Conservation (phyloP, 2,113 vertebrate species). For the Psittacula cyanocephala region DNA sequence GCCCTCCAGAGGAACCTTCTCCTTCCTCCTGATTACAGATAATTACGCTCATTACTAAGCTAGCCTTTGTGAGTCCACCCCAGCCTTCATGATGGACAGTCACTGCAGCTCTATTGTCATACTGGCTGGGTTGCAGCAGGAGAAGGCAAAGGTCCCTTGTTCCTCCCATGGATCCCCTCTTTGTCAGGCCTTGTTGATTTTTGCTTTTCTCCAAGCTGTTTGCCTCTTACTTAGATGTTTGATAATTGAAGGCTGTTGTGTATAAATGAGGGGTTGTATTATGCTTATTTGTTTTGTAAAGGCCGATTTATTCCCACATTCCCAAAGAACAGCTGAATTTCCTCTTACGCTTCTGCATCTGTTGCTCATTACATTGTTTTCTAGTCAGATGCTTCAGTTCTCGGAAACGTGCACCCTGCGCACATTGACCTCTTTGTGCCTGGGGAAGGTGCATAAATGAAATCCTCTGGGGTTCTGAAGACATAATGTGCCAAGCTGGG, state of each 20-base stretch:
- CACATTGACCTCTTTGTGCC: background rate
- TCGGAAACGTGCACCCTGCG: background rate
- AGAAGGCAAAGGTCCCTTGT: background rate
- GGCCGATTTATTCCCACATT: background rate
- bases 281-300: conserved; percentile 1
- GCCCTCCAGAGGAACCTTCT: background rate
- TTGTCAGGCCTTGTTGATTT: background rate
- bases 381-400: background rate
- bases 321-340: background rate
- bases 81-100: background rate
- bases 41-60: background rate
- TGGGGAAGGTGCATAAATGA: background rate
- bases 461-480: background rate
- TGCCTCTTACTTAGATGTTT: background rate
- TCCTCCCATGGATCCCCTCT: background rate
- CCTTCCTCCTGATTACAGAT: background rate
- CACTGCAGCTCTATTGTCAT: background rate
- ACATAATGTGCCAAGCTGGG: rapidly evolving
- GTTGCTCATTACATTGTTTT: conserved; percentile 2
- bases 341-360: background rate
- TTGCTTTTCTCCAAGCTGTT: background rate
- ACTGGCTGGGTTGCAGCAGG: background rate
- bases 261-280: background rate
- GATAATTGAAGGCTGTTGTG: background rate
- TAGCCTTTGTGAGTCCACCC: background rate